Base-by-base conservation (phyloP, 1,140 invertebrate species). In the Musca vetustissima region DNA sequence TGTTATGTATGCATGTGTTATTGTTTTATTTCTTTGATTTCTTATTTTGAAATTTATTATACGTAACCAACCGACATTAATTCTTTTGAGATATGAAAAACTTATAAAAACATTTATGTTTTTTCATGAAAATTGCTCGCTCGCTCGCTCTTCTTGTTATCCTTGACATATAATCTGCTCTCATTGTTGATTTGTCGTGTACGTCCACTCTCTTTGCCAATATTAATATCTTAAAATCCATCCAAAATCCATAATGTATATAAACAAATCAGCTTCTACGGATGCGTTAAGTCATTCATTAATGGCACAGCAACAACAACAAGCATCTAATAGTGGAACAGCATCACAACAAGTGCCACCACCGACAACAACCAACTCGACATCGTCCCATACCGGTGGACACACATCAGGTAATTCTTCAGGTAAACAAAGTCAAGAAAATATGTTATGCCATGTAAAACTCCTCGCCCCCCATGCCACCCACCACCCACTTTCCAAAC, bases 271-370 rank as follows among this genome's bases (percentile, higher is more conserved):
- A 81, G 79, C 75, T 77, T 75, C 79, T 78, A 76, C 76, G 79
- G 79, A 81, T 81, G 79, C 75, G 71, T 81, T 79, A 81, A 79
- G 76, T 71, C 79, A 78, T 79, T 79, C 74, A 78, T 81, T 81
- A 77, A 81, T 81, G 79, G 79, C 79, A 73, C 79, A 81, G 69
- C 79, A 81, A 81, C 72, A 43, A 43, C 36, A 43, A 43, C 36
- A 43, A 13, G 6, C 36, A 43, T 43, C 57, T 19, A 61, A 61
- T 61, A 43, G 28, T 19, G 57, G 57, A 61, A 19, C 57, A 61
- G 71, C 66, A 2, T 53, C n/a, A 53, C 22, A 19, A 8, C 59
- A 22, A 36, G 15, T 19, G 28, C 50, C 52, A 55, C 50, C 24
- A 68, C 28, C 66, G 43, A 25, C 22, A 9, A 24, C 55, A 48